Evolutionary conservation across 2,797 vertebrate species (phyloP).

Genomic region (Tauraco hartlaubi): DNA sequence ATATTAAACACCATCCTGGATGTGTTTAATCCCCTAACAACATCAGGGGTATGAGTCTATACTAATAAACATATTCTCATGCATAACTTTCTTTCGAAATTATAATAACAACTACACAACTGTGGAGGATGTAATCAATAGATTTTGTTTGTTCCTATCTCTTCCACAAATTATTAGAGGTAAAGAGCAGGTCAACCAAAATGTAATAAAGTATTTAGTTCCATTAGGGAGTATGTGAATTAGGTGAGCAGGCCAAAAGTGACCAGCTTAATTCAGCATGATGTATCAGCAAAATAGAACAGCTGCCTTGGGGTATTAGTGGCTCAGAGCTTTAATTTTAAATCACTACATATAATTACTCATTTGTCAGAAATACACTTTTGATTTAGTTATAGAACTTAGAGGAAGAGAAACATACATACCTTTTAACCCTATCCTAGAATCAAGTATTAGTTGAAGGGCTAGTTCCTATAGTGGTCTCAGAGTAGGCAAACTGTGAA

Average conservation of each 20-base stretch:
- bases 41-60: neutral
- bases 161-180: neutral
- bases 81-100: neutral
- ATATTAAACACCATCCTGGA: neutral
- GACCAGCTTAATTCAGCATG: neutral
- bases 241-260: conserved; percentile 1
- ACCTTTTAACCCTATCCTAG: neutral
- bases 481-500: neutral
- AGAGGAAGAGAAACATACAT: neutral
- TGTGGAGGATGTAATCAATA: neutral
- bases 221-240: neutral
- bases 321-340: conserved; percentile 16
- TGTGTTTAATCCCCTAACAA: neutral
- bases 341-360: neutral
- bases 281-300: conserved; percentile 7
- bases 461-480: neutral
- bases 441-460: neutral
- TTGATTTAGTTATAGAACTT: neutral
- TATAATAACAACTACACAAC: neutral
- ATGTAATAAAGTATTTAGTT: neutral
- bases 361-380: neutral
- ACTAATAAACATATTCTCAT: neutral
- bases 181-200: neutral
- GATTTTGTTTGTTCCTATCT: neutral
- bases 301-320: neutral